Base-by-base conservation (phyloP, 1,140 invertebrate species). In the Tachypleus tridentatus region DNA sequence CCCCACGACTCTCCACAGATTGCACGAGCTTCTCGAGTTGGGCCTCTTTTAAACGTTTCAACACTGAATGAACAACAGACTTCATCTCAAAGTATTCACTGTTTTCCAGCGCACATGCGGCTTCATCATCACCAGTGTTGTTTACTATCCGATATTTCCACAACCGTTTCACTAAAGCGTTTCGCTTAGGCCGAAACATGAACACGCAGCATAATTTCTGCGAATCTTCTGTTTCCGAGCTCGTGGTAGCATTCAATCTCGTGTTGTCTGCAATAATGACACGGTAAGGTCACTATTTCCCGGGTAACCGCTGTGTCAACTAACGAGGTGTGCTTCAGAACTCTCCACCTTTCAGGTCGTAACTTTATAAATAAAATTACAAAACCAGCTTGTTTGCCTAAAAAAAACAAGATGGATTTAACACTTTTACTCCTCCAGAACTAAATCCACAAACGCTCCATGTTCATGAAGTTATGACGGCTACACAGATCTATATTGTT, bases 151-250 rank as follows among this genome's bases (percentile, higher is more conserved):
- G 76, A 66, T 79, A 77, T 77, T 83, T 84, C 78, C 83, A 81
- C 77, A 86, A 79, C 74, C 83, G 83, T 78, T 81, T 85, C 80
- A 81, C 82, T 75, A 85, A 79, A 71, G 79, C 76, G 73, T 78
- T 81, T 75, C 84, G 81, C 78, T 80, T 84, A 78, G 81, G 83
- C 74, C 84, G 83, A 79, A 86, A 86, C 85, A 86, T 86, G 81
- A 84, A 86, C 82, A 82, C 82, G 74, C 80, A 83, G 79, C 79
- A 79, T 68, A 60, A 49, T 64, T 58, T 59, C 58, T 57, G 62
- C 51, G 57, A 10, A 9, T 62, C 53, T 57, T 62, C 51, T 6
- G 48, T 11, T 48, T 54, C 49, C 59, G n/a, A n/a, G 53, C 53
- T n/a, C n/a, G 53, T 8, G 53, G 53, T 54, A n/a, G n/a, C 53